Evolutionary conservation across 2,113 vertebrate species (phyloP), one percentile per base, ranked within the genome.

Genomic region (Melanerpes formicivorus): DNA sequence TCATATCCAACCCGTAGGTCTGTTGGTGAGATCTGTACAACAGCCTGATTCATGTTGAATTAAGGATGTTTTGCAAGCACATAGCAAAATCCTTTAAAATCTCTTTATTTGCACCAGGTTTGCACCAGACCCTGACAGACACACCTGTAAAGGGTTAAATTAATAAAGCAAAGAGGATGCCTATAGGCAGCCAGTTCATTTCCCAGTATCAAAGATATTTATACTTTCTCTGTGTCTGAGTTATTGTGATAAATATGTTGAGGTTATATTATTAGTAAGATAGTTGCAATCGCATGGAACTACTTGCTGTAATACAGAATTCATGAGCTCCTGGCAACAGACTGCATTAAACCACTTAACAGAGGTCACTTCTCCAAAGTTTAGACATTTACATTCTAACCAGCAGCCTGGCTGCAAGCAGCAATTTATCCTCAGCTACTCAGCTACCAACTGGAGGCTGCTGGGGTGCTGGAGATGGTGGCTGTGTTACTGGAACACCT

Each of bases 181-280:
- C 93, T 93, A 88, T 63, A 83, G 90, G 93, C 93, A 97, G 94
- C 70, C 63, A 88, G 92, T 88, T 95, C 93, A 87, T 94, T 95
- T 95, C 93, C 95, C 66, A 80, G 5, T 77, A 87, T 97, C 92
- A 89, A 87, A 89, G 96, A 96, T 94, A 97, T 95, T 96, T 96
- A 96, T 93, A 93, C 90, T 93, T 95, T 58, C 95, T 90, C 91
- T 95, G 8, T 95, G 94, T 91, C 96, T 94, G 95, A 97, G 83
- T 88, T 96, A 95, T 97, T 96, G 96, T 97, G 96, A 97, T 97
- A 97, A 98, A 96, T 96, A 96, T 29, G 84, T 95, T 93, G 92
- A 84, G 93, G 93, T 90, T 96, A 92, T 96, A 96, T 97, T 96
- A 98, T 97, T 96, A 97, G 94, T 84, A 93, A 97, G 95, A 97